These are phyloP conservation scores for Poecilia gillii DNA, from an alignment of 2,797 vertebrate species.

Conservation along the genomic window DNA sequence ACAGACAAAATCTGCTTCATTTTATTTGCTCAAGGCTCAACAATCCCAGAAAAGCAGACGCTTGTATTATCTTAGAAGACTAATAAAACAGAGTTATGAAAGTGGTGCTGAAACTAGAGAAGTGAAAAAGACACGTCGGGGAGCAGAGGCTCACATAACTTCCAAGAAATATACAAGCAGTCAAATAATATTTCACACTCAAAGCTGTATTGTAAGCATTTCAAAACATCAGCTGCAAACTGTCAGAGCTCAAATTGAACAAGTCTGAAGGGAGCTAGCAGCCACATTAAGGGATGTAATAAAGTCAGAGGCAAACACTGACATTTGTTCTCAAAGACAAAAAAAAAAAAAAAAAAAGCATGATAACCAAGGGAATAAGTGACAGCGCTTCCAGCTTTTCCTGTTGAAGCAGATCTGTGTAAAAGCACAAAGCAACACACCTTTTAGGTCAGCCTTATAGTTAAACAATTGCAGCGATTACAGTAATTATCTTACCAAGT, in stretches of 20 bases:
- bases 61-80: background rate
- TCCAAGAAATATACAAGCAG: conserved; percentile 1
- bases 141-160: background rate
- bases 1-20: conserved; percentile 13
- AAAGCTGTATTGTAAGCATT: conserved; percentile 12
- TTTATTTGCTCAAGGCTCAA: conserved; percentile 14
- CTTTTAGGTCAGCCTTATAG: background rate
- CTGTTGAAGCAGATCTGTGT: conserved; percentile 1
- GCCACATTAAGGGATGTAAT: conserved; percentile 20
- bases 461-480: background rate
- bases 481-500: background rate
- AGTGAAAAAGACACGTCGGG: background rate
- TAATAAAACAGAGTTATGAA: conserved; percentile 1
- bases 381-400: conserved; percentile 3
- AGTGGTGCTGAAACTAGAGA: conserved; percentile 10
- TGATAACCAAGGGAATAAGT: conserved; percentile 2
- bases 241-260: conserved; percentile 28
- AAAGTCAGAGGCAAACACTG: conserved; percentile 17
- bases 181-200: conserved; percentile 16
- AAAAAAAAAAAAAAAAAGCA: conserved; percentile 6
- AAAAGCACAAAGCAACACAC: background rate
- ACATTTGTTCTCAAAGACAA: background rate
- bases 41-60: conserved; percentile 5
- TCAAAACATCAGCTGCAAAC: conserved; percentile 20
- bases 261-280: conserved; percentile 15